Base-by-base conservation (phyloP, 1,140 invertebrate genomes). In the Drosophila yakuba region DNA sequence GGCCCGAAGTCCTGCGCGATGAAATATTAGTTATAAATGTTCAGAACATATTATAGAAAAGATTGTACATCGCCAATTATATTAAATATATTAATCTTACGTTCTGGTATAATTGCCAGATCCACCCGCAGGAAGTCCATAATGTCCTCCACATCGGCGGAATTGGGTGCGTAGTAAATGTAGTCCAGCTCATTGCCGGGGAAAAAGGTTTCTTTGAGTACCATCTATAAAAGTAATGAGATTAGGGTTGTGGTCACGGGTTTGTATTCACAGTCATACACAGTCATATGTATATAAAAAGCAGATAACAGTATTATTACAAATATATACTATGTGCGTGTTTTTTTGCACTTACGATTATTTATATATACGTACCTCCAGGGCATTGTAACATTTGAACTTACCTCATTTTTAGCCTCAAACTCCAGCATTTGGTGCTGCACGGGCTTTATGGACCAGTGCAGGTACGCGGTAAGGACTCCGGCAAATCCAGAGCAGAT, bases 151-250 rank as follows among this genome's bases (percentile, higher is more conserved):
- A 80, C 83, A 41, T 90, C 91, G 1, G 76, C 32, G 2, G 74
- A 90, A 6, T 52, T 63, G 4, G 93, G 93, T 3, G 91, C 59
- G 74, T 92, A 94, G 28, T 92, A 91, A 17, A 93, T 47, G 1
- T 36, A 59, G 50, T 92, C 91, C 1, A 41, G 45, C n/a, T 92
- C 76, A 52, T 84, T 90, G 1, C 60, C 63, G 3, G 82, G 85
- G 14, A 90, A 84, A 10, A 79, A 84, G 8, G 60, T 14, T 44
- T 50, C 36, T 32, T 57, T 64, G 0, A 88, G 76, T 1, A 54
- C 32, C 3, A 32, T 7, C 83, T 88, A 20, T 20, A 20, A 20
- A 20, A 0, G 1, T 2, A 20, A 20, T 20, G 20, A 20, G 1
- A 20, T 20, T 20, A 20, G 20, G 20, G 20, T 20, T 20, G 20